Conservation (phyloP, 2,113 vertebrate genomes). For the Amazona vittata region DNA sequence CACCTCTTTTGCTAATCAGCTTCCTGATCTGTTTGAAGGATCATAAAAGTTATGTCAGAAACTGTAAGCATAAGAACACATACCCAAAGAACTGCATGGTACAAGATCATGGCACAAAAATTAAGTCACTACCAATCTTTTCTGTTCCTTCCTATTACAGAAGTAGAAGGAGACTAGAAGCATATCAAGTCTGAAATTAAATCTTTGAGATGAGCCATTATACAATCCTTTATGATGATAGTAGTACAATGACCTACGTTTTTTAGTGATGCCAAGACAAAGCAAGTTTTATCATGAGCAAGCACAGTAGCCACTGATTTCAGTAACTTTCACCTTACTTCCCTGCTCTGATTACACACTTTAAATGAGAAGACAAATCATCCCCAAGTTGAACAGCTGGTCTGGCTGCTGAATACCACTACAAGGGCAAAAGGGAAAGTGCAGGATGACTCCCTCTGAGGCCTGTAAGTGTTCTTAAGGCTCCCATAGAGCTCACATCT, state of each 20-base stretch:
- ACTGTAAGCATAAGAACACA: rapidly evolving
- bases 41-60: background rate
- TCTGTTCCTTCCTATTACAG: background rate
- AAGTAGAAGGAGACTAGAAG: background rate
- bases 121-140: background rate
- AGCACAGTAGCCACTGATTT: background rate
- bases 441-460: background rate
- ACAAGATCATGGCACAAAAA: background rate
- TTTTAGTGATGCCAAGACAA: background rate
- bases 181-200: background rate
- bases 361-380: background rate
- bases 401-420: background rate
- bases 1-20: slow-evolving; percentile 80
- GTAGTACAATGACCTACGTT: background rate
- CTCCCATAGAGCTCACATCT: background rate
- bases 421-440: background rate
- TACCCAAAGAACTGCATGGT: background rate
- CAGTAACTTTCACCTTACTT: background rate
- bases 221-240: background rate
- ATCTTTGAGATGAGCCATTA: background rate
- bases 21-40: slow-evolving; percentile 77
- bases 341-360: background rate
- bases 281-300: background rate
- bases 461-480: background rate
- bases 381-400: background rate